Evolutionary conservation across 2,797 vertebrate species (phyloP), one percentile per base, ranked within the genome.

Genomic region (Aselliscus stoliczkanus): DNA sequence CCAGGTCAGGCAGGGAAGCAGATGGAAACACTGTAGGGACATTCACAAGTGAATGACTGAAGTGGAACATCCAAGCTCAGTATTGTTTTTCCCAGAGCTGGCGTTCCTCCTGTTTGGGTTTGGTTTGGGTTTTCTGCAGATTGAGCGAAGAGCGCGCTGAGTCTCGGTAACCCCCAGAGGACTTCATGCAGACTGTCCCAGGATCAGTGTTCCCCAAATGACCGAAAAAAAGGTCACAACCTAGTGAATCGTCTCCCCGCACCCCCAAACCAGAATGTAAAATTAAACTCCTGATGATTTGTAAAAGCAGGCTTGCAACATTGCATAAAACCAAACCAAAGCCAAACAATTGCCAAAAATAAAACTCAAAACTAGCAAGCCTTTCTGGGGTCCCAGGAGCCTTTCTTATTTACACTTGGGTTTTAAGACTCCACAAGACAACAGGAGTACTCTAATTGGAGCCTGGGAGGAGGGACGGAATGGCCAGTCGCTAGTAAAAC

Each of bases 401-500:
- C 95, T 34, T 81, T n/a, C 92, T 81, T 23, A 82, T 84, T 96
- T 77, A 11, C 86, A 44, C 60, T 20, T n/a, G 39, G 90, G 83
- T 95, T 96, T 97, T 96, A 91, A 95, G 97, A 69, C 84, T 92
- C 96, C 93, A 7, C 31, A 73, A 94, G 96, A 97, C 93, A 96
- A 94, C 58, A 29, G 82, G 97, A 97, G n/a, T 17, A 39, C 31
- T 1, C 15, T 89, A 90, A 98, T 97, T 98, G 94, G 97, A 97
- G 94, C 85, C 95, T 91, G 94, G 92, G 95, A 97, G 94, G 84
- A 97, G 72, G 87, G 29, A 12, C 62, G 39, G 91, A 92, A 96
- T 60, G 84, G 92, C 67, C 93, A 96, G 97, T 97, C 34, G 39
- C 62, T 82, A 97, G 91, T 98, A 96, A 98, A 97, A 98, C 96